These are phyloP conservation scores for Temnothorax rugatulus DNA, from an alignment of 2,888 invertebrate species.

Conservation along the genomic window DNA sequence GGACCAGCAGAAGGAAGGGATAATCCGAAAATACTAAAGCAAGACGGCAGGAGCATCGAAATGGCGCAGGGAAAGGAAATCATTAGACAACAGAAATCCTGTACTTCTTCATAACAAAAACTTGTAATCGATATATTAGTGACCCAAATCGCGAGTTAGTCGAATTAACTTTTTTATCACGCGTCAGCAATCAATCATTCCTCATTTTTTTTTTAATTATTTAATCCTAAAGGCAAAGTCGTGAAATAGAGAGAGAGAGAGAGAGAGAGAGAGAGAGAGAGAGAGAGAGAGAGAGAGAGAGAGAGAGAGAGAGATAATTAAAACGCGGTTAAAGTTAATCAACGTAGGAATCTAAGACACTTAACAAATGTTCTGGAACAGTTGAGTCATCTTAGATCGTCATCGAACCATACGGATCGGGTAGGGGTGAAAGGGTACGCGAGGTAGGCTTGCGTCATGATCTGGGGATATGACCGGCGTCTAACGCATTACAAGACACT, in stretches of 20 bases:
- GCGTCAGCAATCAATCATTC: not conserved
- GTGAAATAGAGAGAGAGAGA: slow-evolving; percentile 3
- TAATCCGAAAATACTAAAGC: slow-evolving; percentile 23
- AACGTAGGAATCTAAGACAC: slow-evolving; percentile 5
- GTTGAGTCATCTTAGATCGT: slow-evolving; percentile 19
- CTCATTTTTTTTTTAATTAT: not conserved
- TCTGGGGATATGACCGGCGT: slow-evolving; percentile 49
- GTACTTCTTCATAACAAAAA: not conserved
- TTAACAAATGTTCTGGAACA: slow-evolving; percentile 14
- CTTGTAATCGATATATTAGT: not conserved
- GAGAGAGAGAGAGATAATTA: slow-evolving; percentile 3
- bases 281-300: slow-evolving; percentile 17
- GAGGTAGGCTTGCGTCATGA: slow-evolving; percentile 27
- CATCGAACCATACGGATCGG: not conserved
- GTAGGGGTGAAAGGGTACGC: slow-evolving; percentile 62
- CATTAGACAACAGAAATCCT: slow-evolving; percentile 1
- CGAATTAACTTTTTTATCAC: slow-evolving; percentile 16
- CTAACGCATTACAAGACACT: slow-evolving; percentile 61
- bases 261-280: slow-evolving; percentile 18
- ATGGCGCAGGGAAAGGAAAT: not conserved
- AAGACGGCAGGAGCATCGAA: slow-evolving; percentile 27
- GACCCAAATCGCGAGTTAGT: not conserved
- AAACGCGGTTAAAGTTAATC: slow-evolving; percentile 10
- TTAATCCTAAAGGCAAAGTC: not conserved
- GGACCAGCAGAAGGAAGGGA: not conserved